Conservation (phyloP, 2,113 vertebrate genomes). For the Rhodinocichla rosea region DNA sequence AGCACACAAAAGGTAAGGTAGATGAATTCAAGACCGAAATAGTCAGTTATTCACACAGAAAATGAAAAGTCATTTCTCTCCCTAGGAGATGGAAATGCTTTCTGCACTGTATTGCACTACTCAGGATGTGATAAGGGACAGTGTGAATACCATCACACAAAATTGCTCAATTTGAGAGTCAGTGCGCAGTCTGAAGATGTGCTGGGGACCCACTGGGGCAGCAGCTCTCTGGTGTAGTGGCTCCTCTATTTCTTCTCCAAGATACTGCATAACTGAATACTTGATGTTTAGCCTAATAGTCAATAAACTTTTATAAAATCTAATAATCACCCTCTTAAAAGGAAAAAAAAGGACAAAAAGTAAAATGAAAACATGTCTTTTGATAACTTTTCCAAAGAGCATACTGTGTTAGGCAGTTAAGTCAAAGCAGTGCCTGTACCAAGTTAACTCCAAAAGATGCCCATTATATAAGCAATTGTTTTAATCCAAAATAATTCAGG, state of each 20-base stretch:
- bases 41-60: neutral
- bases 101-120: neutral
- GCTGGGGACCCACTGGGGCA: neutral
- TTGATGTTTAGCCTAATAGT: neutral
- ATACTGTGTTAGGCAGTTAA: neutral
- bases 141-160: neutral
- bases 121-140: neutral
- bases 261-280: neutral
- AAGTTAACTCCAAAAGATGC: neutral
- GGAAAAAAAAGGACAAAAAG: neutral
- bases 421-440: neutral
- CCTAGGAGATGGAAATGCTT: neutral
- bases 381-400: neutral
- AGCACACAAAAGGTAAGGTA: neutral
- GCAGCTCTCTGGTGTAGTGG: neutral
- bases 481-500: neutral
- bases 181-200: neutral
- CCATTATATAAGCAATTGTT: neutral
- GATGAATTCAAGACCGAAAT: neutral
- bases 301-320: neutral
- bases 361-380: neutral
- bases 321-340: neutral
- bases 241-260: neutral
- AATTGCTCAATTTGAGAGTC: neutral
- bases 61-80: slow-evolving; percentile 2